Base-by-base conservation (phyloP, 2,888 invertebrate genomes). In the Dryobotodes eremita region DNA sequence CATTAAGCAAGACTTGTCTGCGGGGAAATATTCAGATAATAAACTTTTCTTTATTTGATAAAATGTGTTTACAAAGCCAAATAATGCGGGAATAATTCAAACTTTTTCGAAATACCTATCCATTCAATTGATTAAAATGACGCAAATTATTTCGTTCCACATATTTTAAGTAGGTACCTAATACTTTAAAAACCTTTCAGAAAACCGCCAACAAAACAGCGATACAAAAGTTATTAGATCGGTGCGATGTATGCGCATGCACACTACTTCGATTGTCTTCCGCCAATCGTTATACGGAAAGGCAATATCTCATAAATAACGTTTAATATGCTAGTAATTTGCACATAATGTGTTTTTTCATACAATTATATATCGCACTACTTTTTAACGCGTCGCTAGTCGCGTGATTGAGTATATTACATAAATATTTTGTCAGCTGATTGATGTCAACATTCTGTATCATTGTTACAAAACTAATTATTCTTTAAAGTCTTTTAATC, bases 241-340 rank as follows among this genome's bases (percentile, higher is more conserved):
- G 71, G 48, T 82, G 53, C 77, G 73, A 71, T 66, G 64, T 76
- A 85, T 76, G 85, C 64, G 80, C 71, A 74, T 84, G 81, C 76
- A 50, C 74, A 75, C 75, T 76, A 79, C 70, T 78, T 75, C 26
- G 66, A 66, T 77, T 73, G 76, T 81, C 88, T 92, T 92, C 92
- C 92, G 90, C 78, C 72, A 81, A 70, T 77, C 61, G 73, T 75
- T 84, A n/a, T n/a, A 84, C 91, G 91, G 91, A 89, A 91, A 83
- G 70, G 79, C 86, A 71, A 83, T 69, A 77, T 85, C 80, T 84
- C 81, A 82, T 86, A 88, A 89, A 87, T 88, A 85, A 82, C 70
- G 69, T 71, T 71, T 73, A 85, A 80, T 80, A 80, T 77, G 64
- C 77, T 20, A 36, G 73, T 79, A 83, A 87, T 86, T 82, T 86